Percentiles rank a stretch among this genome's conserved stretches.
Conservation (phyloP, 1,140 invertebrate species). For the Bombus pascuorum region DNA sequence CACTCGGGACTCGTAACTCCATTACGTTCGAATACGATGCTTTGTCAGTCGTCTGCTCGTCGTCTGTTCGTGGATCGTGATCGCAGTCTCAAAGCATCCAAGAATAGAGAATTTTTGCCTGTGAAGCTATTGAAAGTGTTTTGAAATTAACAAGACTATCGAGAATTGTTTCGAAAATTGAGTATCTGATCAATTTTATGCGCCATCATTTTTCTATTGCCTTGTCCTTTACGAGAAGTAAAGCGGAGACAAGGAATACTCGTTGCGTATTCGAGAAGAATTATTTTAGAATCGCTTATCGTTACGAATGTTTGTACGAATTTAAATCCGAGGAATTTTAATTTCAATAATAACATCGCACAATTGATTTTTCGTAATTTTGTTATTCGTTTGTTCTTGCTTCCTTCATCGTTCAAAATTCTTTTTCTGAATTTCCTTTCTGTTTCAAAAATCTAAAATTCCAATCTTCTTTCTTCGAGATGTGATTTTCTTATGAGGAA, state of each 20-base stretch:
- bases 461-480: too few relatives aligned
- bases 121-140: neutral
- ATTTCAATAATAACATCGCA: too few relatives aligned
- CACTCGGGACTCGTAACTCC: conserved; percentile 32
- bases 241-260: neutral
- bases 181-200: neutral
- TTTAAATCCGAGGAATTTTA: too few relatives aligned
- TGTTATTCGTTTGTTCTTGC: too few relatives aligned
- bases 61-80: conserved; percentile 30
- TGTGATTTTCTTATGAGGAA: too few relatives aligned
- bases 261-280: too few relatives aligned
- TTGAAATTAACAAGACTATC: neutral
- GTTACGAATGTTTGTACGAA: too few relatives aligned
- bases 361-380: too few relatives aligned
- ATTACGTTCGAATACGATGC: conserved; percentile 34
- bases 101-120: neutral
- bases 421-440: too few relatives aligned
- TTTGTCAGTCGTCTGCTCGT: conserved; percentile 17
- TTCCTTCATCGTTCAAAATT: too few relatives aligned
- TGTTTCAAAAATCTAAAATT: too few relatives aligned
- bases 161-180: neutral
- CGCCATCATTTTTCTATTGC: neutral
- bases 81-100: conserved; percentile 17
- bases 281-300: too few relatives aligned
- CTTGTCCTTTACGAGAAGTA: neutral